phyloP scores from a whole-genome alignment of 2,113 vertebrate genomes.

The Opisthocomus hoazin region DNA sequence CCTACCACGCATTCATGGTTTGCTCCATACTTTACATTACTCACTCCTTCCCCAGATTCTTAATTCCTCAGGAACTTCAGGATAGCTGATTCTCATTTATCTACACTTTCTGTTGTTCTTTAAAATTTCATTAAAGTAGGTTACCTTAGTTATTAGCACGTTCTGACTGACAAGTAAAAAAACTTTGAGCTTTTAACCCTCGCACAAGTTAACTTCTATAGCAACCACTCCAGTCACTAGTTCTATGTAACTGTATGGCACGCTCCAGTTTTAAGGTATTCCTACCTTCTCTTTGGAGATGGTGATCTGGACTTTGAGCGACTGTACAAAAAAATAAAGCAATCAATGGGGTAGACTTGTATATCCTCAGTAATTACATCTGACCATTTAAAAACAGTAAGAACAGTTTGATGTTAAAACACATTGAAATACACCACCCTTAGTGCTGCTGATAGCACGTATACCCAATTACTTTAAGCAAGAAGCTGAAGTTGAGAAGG shows the following conservation, averaged over 20 bases:
- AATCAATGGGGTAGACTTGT: neutral
- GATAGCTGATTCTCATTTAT: neutral
- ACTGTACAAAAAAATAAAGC: slow-evolving; percentile 54
- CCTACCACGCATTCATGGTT: neutral
- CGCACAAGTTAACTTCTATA: neutral
- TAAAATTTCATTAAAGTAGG: neutral
- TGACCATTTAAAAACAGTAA: neutral
- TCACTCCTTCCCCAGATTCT: neutral
- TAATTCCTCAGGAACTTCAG: neutral
- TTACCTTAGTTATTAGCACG: neutral
- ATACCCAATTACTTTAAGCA: neutral
- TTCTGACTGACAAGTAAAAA: neutral
- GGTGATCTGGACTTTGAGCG: slow-evolving; percentile 83
- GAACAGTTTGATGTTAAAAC: neutral
- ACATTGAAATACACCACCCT: neutral
- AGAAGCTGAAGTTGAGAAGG: neutral
- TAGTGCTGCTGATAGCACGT: neutral
- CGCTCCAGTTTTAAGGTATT: neutral
- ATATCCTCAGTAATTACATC: neutral
- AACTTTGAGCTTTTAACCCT: neutral
- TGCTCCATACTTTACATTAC: neutral
- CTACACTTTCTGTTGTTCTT: neutral
- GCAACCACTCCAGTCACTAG: neutral
- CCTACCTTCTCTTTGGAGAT: slow-evolving; percentile 86
- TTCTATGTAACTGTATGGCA: neutral